These are phyloP conservation scores for Oreonectes daqikongensis DNA, from an alignment of 2,797 vertebrate genomes.

Conservation along the genomic window DNA sequence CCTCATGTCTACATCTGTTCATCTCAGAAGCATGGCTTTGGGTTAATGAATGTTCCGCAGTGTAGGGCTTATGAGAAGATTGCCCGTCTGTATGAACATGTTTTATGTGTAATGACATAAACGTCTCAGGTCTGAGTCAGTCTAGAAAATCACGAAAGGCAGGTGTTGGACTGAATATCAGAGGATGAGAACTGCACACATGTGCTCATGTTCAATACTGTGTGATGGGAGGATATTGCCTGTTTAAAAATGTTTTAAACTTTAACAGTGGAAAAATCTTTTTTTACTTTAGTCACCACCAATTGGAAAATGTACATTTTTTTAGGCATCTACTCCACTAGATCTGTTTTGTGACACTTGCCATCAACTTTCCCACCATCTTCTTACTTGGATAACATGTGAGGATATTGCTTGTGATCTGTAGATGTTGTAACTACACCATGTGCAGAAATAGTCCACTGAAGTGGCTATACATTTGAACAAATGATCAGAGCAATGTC, in stretches of 20 bases:
- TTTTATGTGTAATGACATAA: conserved; percentile 19
- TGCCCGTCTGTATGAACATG: background rate
- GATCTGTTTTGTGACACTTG: no score
- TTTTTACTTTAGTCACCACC: no score
- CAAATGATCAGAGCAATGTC: no score
- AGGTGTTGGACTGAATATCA: no score
- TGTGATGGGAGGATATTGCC: background rate
- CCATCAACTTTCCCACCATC: no score
- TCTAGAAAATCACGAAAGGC: background rate
- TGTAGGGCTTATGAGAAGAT: background rate
- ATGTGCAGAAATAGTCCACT: background rate
- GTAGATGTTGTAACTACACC: background rate
- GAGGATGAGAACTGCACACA: background rate
- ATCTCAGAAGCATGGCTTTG: conserved; percentile 1
- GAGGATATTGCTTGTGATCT: no score
- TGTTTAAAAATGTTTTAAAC: no score
- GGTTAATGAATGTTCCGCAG: conserved; percentile 7
- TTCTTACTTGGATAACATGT: no score
- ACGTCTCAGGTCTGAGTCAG: background rate
- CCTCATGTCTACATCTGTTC: conserved; percentile 18
- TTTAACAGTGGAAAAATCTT: no score
- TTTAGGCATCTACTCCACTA: no score
- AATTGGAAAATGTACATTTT: no score
- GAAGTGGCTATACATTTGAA: no score
- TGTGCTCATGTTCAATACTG: background rate